phyloP scores from a whole-genome alignment of 2,113 vertebrate species.

The Sarotherodon lohbergeri region DNA sequence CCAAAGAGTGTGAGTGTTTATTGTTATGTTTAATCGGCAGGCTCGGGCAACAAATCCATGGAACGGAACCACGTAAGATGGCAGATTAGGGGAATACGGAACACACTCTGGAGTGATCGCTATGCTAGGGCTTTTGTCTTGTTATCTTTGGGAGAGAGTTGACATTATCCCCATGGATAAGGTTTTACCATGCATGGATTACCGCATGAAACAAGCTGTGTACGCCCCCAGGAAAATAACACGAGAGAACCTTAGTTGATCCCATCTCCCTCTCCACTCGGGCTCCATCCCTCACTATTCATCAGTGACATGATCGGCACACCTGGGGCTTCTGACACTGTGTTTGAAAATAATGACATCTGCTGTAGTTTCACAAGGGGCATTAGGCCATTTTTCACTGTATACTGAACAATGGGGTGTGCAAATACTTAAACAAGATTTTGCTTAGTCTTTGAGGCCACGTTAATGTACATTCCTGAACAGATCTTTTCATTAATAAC shows the following conservation, averaged over 20 bases:
- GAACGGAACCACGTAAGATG: slow-evolving; percentile 51
- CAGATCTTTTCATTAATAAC: not conserved
- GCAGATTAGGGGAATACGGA: slow-evolving; percentile 64
- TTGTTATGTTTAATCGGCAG: slow-evolving; percentile 22
- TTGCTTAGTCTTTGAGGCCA: not conserved
- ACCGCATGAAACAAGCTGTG: slow-evolving; percentile 48
- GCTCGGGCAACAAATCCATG: slow-evolving; percentile 38
- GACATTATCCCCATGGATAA: slow-evolving; percentile 68
- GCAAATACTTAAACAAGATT: not conserved
- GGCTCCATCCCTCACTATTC: slow-evolving; percentile 6
- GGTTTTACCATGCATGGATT: slow-evolving; percentile 69
- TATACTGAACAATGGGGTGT: not conserved
- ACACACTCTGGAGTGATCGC: slow-evolving; percentile 39
- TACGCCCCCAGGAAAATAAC: slow-evolving; percentile 41
- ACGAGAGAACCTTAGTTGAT: slow-evolving; percentile 35
- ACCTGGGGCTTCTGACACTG: slow-evolving; percentile 36
- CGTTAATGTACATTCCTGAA: not conserved
- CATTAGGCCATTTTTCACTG: not conserved
- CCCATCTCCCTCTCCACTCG: slow-evolving; percentile 6
- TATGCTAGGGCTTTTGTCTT: slow-evolving; percentile 53
- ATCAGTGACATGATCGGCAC: slow-evolving; percentile 28
- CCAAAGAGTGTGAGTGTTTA: not conserved
- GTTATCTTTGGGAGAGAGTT: slow-evolving; percentile 66
- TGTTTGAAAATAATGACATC: slow-evolving; percentile 32
- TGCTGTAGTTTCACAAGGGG: not conserved